These are phyloP conservation scores for Helicoverpa armigera DNA, from an alignment of 1,140 invertebrate species.

Conservation along the genomic window DNA sequence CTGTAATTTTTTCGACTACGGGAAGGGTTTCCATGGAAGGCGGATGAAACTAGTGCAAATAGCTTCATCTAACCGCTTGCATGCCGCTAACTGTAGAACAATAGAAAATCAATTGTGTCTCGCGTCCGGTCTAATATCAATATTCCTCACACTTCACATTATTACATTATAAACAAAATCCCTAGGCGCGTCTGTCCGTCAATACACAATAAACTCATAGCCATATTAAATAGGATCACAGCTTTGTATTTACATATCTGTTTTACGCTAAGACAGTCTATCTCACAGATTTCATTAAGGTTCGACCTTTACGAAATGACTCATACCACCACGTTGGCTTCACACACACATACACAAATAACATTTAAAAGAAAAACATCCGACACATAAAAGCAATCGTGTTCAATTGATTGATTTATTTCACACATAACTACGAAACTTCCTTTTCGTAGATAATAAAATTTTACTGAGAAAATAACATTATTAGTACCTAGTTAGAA, in stretches of 20 bases:
- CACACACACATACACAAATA: neutral
- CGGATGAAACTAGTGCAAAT: too few species aligned
- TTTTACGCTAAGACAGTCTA: neutral
- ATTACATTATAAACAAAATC: too few species aligned
- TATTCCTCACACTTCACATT: too few species aligned
- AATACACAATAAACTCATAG: neutral
- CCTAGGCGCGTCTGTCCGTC: too few species aligned
- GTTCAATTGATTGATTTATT: slow-evolving; percentile 36
- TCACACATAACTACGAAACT: neutral
- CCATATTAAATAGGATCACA: too few species aligned
- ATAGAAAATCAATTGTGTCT: too few species aligned
- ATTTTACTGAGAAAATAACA: neutral
- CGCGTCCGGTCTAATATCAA: too few species aligned
- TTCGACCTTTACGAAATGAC: slow-evolving; percentile 8
- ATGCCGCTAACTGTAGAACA: too few species aligned
- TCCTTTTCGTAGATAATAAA: neutral
- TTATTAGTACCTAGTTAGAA: neutral
- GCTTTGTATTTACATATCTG: too few species aligned
- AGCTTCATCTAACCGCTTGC: too few species aligned
- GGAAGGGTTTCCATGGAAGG: too few species aligned
- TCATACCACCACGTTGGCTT: slow-evolving; percentile 17
- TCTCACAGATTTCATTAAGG: slow-evolving; percentile 9
- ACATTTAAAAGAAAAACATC: slow-evolving; percentile 3
- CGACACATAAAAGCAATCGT: neutral
- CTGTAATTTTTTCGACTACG: too few species aligned